Evolutionary conservation across 2,797 vertebrate species (phyloP).

Genomic region (Cottoperca gobio): DNA sequence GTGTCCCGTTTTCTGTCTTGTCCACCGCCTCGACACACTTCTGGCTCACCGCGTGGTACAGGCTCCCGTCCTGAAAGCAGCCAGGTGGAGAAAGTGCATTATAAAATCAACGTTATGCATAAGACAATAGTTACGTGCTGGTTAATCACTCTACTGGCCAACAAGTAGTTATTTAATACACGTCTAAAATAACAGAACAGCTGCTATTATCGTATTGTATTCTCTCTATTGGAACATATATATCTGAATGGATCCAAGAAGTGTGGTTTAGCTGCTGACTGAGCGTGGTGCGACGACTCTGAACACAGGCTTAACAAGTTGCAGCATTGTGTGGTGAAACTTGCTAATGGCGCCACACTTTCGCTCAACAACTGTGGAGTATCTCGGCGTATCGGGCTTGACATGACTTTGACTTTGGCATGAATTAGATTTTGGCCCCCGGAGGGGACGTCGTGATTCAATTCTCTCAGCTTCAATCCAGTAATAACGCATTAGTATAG

Average conservation of each 20-base stretch:
- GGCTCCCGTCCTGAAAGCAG: constrained; percentile 87
- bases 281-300: constrained; percentile 6
- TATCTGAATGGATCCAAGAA: not conserved
- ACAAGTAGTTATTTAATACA: not conserved
- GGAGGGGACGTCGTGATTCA: not conserved
- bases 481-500: not conserved
- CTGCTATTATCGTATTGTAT: not conserved
- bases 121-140: not conserved
- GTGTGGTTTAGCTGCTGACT: constrained; percentile 18
- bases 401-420: not conserved
- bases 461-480: not conserved
- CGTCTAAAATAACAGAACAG: not conserved
- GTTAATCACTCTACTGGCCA: not conserved
- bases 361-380: not conserved
- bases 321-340: not conserved
- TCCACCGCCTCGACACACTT: constrained; percentile 90
- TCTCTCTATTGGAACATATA: not conserved
- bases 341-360: not conserved
- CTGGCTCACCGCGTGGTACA: constrained; percentile 88
- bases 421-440: not conserved
- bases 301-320: constrained; percentile 38
- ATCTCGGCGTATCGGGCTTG: not conserved
- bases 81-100: not conserved
- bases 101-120: not conserved
- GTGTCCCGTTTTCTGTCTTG: constrained; percentile 76